These are phyloP conservation scores for Anthoscopus minutus DNA, from an alignment of 2,113 vertebrate species.

Conservation along the genomic window DNA sequence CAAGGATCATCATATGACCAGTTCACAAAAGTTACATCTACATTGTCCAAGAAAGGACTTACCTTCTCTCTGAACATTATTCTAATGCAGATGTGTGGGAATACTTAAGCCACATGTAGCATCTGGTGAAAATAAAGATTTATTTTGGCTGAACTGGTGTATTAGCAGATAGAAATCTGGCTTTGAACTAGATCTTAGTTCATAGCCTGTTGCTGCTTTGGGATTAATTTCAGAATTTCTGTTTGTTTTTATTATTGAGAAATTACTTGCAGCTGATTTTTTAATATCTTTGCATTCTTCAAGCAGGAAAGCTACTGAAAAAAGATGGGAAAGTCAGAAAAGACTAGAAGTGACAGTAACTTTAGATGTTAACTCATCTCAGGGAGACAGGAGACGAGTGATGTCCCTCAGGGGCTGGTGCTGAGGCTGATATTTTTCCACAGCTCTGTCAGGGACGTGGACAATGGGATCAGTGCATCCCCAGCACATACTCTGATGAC, in stretches of 20 bases:
- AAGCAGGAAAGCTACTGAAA: background rate
- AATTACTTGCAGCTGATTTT: constrained; percentile 57
- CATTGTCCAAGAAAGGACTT: background rate
- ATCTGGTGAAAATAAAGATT: constrained; percentile 61
- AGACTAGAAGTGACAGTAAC: background rate
- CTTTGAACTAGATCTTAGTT: constrained; percentile 63
- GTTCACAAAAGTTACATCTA: background rate
- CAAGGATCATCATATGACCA: background rate
- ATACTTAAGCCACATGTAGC: constrained; percentile 40
- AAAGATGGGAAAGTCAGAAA: background rate
- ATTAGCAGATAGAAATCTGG: constrained; percentile 14
- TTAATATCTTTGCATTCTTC: constrained; percentile 4
- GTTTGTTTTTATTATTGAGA: constrained; percentile 36
- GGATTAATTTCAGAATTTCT: constrained; percentile 58
- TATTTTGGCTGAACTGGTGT: constrained; percentile 48
- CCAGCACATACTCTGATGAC: background rate
- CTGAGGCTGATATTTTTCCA: background rate
- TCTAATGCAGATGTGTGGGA: constrained; percentile 35
- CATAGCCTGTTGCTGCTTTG: constrained; percentile 41
- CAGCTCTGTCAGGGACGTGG: background rate
- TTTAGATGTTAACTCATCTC: background rate
- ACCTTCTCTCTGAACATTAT: constrained; percentile 28
- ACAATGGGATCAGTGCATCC: background rate
- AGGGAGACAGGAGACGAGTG: background rate
- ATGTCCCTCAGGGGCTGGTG: too few species aligned